Conservation (phyloP, 2,888 invertebrate species). For the Eristalis pertinax region DNA sequence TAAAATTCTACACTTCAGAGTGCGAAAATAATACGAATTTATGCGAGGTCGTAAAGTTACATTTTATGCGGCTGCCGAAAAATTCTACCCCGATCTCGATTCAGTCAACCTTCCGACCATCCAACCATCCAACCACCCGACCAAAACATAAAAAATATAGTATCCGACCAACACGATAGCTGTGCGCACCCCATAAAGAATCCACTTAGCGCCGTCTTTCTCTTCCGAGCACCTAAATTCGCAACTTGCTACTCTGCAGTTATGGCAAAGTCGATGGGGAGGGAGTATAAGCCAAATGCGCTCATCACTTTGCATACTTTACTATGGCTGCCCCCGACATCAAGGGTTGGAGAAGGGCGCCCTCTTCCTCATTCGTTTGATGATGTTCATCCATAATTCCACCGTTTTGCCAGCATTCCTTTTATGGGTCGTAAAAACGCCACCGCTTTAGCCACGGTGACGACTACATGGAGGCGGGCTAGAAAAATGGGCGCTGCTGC, state of each 20-base stretch:
- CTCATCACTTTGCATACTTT: conserved; percentile 69
- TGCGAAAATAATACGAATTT: conserved; percentile 68
- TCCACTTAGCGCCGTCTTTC: conserved; percentile 35
- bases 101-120: conserved; percentile 1
- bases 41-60: conserved; percentile 63
- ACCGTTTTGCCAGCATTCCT: conserved; percentile 64
- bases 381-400: conserved; percentile 66
- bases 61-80: conserved; percentile 66
- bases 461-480: conserved; percentile 20
- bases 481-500: conserved; percentile 16
- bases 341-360: conserved; percentile 16
- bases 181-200: conserved; percentile 49
- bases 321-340: conserved; percentile 36
- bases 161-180: conserved; percentile 38
- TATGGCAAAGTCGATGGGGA: conserved; percentile 21
- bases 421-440: conserved; percentile 67
- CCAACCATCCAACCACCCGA: neutral
- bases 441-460: conserved; percentile 63
- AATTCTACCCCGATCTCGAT: conserved; percentile 13
- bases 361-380: conserved; percentile 44
- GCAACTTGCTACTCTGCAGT: conserved; percentile 56
- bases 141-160: conserved; percentile 19
- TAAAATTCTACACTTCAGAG: conserved; percentile 64
- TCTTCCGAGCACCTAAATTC: conserved; percentile 10
- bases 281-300: conserved; percentile 30